These are phyloP conservation scores for Sipunculus nudus DNA, from an alignment of 2,888 invertebrate genomes.

Conservation along the genomic window DNA sequence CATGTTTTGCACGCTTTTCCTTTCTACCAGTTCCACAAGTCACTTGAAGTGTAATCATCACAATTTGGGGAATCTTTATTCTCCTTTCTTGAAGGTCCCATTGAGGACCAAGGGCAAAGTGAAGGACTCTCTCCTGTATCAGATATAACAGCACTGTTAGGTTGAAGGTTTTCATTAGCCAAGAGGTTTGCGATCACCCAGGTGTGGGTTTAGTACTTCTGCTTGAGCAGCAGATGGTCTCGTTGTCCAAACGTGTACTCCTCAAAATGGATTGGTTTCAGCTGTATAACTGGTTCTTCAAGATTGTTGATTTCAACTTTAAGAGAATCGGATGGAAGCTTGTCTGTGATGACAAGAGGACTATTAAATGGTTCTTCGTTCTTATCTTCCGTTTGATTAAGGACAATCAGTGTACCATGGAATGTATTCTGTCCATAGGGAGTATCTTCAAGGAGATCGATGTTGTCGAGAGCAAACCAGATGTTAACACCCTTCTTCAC, in stretches of 20 bases:
- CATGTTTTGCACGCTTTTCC: no score
- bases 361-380: constrained; percentile 25
- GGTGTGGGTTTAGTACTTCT: no score
- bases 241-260: neutral
- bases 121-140: no score
- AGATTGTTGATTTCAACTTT: constrained; percentile 11
- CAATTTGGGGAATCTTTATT: no score
- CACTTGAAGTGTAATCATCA: no score
- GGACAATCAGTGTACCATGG: constrained; percentile 19
- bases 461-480: constrained; percentile 33
- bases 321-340: constrained; percentile 9
- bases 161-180: neutral
- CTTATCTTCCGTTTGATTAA: constrained; percentile 16
- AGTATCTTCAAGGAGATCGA: constrained; percentile 28
- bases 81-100: no score
- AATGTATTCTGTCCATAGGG: constrained; percentile 7
- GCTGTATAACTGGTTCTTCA: constrained; percentile 16
- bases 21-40: no score
- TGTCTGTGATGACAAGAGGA: constrained; percentile 23
- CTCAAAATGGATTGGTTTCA: neutral
- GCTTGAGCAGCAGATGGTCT: neutral
- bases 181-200: neutral
- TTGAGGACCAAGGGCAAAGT: no score
- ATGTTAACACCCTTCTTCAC: constrained; percentile 26
- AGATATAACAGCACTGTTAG: neutral